These are phyloP conservation scores for Leucophenga maculata DNA, from an alignment of 2,888 invertebrate genomes.

Conservation along the genomic window DNA sequence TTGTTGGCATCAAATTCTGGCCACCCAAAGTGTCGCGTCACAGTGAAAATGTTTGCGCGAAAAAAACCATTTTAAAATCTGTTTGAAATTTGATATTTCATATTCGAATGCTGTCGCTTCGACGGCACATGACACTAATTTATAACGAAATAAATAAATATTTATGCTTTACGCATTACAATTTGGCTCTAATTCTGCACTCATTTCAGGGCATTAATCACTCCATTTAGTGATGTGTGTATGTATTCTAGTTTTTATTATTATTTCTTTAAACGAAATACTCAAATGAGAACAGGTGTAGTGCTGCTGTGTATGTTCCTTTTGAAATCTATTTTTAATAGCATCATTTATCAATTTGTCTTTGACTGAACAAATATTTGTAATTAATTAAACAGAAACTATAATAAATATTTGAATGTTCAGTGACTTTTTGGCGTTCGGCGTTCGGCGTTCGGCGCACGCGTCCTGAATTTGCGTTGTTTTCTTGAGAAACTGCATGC, in stretches of 20 bases:
- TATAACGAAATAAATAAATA: constrained; percentile 56
- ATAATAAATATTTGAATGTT: constrained; percentile 47
- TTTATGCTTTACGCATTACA: constrained; percentile 39
- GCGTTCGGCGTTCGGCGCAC: constrained; percentile 27
- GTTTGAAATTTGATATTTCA: constrained; percentile 55
- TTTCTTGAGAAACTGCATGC: constrained; percentile 40
- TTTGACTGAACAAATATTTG: constrained; percentile 56
- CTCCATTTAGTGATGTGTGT: constrained; percentile 27
- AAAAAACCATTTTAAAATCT: neutral
- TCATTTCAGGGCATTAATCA: constrained; percentile 55
- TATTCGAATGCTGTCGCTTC: constrained; percentile 38
- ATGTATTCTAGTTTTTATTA: neutral
- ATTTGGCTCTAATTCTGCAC: constrained; percentile 60
- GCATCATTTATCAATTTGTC: constrained; percentile 27
- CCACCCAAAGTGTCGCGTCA: neutral
- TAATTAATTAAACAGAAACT: constrained; percentile 55
- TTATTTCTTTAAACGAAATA: neutral
- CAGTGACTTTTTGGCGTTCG: constrained; percentile 13
- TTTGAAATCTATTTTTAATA: constrained; percentile 14
- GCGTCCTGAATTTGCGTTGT: neutral
- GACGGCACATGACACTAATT: constrained; percentile 36
- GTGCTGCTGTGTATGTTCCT: neutral
- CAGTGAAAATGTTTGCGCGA: neutral
- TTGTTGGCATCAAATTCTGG: neutral
- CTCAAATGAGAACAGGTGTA: constrained; percentile 11